phyloP scores from a whole-genome alignment of 2,797 vertebrate species.

The Babyrousa celebensis region DNA sequence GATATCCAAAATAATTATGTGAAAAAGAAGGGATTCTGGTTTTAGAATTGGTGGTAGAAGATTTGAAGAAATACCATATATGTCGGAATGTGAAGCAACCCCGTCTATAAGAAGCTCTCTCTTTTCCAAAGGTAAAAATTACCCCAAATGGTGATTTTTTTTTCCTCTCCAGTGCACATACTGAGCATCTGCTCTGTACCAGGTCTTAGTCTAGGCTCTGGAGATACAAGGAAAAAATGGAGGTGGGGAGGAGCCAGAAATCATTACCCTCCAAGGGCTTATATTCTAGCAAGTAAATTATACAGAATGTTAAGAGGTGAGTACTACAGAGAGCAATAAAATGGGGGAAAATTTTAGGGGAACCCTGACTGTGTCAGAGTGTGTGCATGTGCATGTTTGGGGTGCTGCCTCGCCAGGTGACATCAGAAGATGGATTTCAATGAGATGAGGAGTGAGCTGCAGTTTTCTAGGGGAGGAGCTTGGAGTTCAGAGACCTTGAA shows the following conservation, averaged over 20 bases:
- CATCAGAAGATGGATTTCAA: background rate
- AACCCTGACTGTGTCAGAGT: background rate
- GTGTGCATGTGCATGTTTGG: background rate
- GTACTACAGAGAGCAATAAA: background rate
- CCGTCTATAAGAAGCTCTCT: background rate
- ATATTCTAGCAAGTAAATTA: constrained; percentile 7
- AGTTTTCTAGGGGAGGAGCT: background rate
- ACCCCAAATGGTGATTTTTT: background rate
- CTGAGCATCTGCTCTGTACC: background rate
- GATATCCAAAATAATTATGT: background rate
- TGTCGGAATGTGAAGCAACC: background rate
- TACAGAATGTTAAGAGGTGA: background rate
- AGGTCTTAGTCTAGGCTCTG: background rate
- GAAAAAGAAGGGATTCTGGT: constrained; percentile 13
- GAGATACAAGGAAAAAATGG: background rate
- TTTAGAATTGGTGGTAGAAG: constrained; percentile 18
- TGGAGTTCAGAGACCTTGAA: background rate
- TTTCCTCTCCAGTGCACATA: background rate
- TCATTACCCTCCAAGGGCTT: background rate
- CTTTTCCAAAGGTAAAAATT: constrained; percentile 30
- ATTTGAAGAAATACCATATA: background rate
- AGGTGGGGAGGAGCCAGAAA: background rate
- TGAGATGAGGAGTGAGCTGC: background rate
- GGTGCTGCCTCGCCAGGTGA: background rate
- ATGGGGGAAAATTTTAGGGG: background rate